Percentiles rank a stretch among this genome's conserved stretches.
phyloP scores from a whole-genome alignment of 2,113 vertebrate species.

The Rhodinocichla rosea region DNA sequence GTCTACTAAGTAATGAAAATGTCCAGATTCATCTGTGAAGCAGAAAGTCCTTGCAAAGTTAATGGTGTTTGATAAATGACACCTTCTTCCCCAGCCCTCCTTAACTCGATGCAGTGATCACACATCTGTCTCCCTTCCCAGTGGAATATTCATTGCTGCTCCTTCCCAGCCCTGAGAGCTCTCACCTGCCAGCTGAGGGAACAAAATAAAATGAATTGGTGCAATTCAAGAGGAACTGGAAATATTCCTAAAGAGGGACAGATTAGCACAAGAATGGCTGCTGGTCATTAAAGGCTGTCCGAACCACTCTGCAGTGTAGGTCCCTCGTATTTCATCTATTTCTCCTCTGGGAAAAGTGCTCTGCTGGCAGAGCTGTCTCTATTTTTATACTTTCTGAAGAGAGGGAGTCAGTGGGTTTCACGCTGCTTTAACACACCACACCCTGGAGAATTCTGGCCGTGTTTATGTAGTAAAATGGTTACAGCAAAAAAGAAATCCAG shows the following conservation, averaged over 20 bases:
- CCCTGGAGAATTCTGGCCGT: not conserved
- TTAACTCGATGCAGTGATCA: not conserved
- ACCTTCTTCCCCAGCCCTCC: not conserved
- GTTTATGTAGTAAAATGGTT: not conserved
- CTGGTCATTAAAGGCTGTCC: not conserved
- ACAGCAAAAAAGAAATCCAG: not conserved
- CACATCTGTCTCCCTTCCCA: not conserved
- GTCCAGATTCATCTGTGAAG: not conserved
- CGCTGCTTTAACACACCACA: not conserved
- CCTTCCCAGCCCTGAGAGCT: not conserved
- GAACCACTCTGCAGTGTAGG: not conserved
- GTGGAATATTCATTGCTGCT: constrained; percentile 17
- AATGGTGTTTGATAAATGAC: not conserved
- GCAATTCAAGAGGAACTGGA: not conserved
- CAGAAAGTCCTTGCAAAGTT: constrained; percentile 10
- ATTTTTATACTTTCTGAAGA: not conserved
- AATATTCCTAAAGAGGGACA: constrained; percentile 5
- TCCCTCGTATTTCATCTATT: not conserved
- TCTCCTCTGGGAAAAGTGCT: not conserved
- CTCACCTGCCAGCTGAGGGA: constrained; percentile 11
- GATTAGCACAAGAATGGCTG: not conserved
- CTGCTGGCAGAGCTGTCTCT: not conserved
- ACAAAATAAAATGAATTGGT: not conserved
- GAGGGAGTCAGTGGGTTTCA: not conserved
- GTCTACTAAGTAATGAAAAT: not conserved